Base-by-base conservation (phyloP, 1,140 invertebrate species). In the Ditylenchus dipsaci region DNA sequence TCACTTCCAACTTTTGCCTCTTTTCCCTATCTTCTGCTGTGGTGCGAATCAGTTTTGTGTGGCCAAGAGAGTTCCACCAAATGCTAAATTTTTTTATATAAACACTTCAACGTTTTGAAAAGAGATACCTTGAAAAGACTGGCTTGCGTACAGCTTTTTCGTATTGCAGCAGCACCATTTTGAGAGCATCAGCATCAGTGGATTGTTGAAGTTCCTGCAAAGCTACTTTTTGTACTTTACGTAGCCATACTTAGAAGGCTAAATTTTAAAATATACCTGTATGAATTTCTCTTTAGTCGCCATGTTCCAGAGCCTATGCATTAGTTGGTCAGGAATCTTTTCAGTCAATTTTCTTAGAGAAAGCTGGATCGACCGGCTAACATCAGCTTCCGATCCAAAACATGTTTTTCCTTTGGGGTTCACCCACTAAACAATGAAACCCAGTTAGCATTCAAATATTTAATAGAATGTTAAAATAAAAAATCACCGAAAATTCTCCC, bases 61-160 rank as follows among this genome's bases (percentile, higher is more conserved):
- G 62, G 13, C 74, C 76, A 23, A 76, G 61, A 21, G 72, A 76
- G 43, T 71, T 68, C 75, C 75, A 76, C 75, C 75, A 76, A 9
- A 69, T 33, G 30, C 43, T 73, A 38, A 38, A 38, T 38, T 38
- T 38, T 38, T 11, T 38, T 38, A 11, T 5, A 38, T 38, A 11
- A 38, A 11, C 33, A 38, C 33, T 38, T 3, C 33, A 38, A 38
- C 33, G 11, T 38, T 38, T 38, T 38, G 33, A 11, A 38, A 38
- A 5, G n/a, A n/a, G n/a, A n/a, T 38, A 38, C 33, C 33, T 38
- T 11, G 47, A 53, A 63, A 76, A 76, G 3, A 79, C 66, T 26
- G 75, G 75, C 33, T 74, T 73, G n/a, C 75, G 60, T 13, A 76
- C 45, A 21, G 56, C 66, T n/a, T 63, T 47, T 67, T 76, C 75